Conservation (phyloP, 2,113 vertebrate species). For the Calyptomena viridis region DNA sequence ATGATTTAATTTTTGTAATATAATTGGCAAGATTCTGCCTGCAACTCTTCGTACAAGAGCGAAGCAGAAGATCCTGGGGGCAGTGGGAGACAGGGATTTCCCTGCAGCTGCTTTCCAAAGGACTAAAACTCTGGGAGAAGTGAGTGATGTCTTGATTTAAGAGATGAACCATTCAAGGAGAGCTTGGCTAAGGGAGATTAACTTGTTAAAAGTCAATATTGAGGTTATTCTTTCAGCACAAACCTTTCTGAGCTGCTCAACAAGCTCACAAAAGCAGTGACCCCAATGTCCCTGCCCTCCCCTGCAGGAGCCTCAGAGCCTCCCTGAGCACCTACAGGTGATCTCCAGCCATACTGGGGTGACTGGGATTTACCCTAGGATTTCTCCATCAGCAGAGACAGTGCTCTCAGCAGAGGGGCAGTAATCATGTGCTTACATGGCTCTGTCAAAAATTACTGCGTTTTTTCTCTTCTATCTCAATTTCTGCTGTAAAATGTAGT, state of each 20-base stretch:
- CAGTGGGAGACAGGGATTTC: not conserved
- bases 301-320: not conserved
- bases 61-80: not conserved
- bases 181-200: not conserved
- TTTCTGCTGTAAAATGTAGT: not conserved
- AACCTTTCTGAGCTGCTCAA: not conserved
- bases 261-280: not conserved
- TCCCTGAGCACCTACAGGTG: not conserved
- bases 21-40: not conserved
- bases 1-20: not conserved
- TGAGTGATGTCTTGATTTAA: rapidly evolving
- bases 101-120: not conserved
- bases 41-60: not conserved
- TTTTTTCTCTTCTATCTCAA: not conserved
- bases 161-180: not conserved
- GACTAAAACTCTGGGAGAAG: not conserved
- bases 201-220: not conserved
- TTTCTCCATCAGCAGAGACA: rapidly evolving
- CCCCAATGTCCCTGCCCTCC: not conserved
- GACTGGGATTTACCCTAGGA: not conserved
- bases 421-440: rapidly evolving
- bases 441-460: not conserved
- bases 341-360: not conserved
- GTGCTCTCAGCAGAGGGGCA: not conserved
- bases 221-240: not conserved